Evolutionary conservation across 2,113 vertebrate genomes (phyloP).

Genomic region (Penelope pileata): DNA sequence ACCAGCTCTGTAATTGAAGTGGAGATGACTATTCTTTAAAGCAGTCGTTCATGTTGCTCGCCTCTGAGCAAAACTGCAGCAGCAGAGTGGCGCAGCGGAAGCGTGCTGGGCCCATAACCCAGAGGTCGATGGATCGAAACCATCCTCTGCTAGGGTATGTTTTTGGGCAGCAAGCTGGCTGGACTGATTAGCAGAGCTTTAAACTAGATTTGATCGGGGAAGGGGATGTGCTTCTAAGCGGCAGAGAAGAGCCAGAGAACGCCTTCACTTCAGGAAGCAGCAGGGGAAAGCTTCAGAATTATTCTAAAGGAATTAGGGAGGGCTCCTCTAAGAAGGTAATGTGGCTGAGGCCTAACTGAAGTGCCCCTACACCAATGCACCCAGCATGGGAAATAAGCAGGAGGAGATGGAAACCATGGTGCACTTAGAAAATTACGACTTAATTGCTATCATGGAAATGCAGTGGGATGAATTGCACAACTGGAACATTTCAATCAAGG

Average conservation of each 20-base stretch:
- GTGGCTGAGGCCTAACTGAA: background rate
- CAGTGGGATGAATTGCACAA: background rate
- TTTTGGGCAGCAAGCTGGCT: background rate
- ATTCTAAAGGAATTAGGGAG: background rate
- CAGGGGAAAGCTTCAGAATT: background rate
- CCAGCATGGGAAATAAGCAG: background rate
- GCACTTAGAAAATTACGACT: background rate
- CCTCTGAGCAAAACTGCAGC: background rate
- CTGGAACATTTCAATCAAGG: background rate
- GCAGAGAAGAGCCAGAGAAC: background rate
- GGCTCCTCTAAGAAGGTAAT: background rate
- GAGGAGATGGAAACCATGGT: background rate
- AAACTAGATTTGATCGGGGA: background rate
- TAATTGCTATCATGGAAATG: background rate
- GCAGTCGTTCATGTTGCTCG: background rate
- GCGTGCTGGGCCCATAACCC: constrained; percentile 54
- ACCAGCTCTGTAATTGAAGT: background rate
- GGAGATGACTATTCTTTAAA: background rate
- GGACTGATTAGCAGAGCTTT: background rate
- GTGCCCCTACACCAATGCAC: background rate
- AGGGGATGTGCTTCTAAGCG: too few species aligned
- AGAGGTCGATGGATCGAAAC: constrained; percentile 36
- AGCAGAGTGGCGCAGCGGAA: constrained; percentile 46
- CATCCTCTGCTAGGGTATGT: constrained; percentile 6
- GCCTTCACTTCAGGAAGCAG: background rate